Evolutionary conservation across 2,888 invertebrate genomes (phyloP).

Genomic region (Drosophila cognata): DNA sequence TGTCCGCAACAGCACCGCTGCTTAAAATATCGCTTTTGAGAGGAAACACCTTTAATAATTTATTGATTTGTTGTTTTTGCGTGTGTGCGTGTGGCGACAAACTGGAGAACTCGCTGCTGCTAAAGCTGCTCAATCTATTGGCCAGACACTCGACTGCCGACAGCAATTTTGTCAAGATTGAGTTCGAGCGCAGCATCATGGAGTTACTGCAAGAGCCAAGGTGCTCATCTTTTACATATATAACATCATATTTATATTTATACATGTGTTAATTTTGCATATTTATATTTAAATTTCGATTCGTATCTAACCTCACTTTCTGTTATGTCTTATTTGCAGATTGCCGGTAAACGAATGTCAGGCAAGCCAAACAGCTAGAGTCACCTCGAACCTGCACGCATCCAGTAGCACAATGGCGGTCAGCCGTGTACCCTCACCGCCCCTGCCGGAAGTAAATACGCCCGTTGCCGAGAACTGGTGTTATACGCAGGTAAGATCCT

Average conservation of each 20-base stretch:
- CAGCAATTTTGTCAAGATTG: conserved; percentile 79
- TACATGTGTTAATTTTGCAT: neutral
- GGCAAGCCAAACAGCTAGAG: conserved; percentile 94
- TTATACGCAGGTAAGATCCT: conserved; percentile 96
- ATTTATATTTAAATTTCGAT: neutral
- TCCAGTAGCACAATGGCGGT: conserved; percentile 97
- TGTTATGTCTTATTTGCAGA: conserved; percentile 87
- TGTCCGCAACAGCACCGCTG: conserved; percentile 36
- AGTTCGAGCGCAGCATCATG: conserved; percentile 84
- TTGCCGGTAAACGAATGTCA: conserved; percentile 92
- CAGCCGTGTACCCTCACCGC: conserved; percentile 98
- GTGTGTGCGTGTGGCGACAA: conserved; percentile 54
- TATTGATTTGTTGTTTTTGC: conserved; percentile 22
- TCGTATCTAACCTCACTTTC: conserved; percentile 47
- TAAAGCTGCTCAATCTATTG: conserved; percentile 75
- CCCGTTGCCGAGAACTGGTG: conserved; percentile 99
- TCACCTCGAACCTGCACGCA: conserved; percentile 92
- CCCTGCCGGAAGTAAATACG: conserved; percentile 96
- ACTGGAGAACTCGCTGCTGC: conserved; percentile 76
- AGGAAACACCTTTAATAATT: neutral
- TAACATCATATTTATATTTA: neutral
- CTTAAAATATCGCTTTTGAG: conserved; percentile 14
- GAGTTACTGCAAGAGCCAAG: conserved; percentile 82
- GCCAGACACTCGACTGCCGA: conserved; percentile 62
- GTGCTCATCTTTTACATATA: conserved; percentile 34